phyloP scores from a whole-genome alignment of 2,113 vertebrate species.

The Sturnira hondurensis region DNA sequence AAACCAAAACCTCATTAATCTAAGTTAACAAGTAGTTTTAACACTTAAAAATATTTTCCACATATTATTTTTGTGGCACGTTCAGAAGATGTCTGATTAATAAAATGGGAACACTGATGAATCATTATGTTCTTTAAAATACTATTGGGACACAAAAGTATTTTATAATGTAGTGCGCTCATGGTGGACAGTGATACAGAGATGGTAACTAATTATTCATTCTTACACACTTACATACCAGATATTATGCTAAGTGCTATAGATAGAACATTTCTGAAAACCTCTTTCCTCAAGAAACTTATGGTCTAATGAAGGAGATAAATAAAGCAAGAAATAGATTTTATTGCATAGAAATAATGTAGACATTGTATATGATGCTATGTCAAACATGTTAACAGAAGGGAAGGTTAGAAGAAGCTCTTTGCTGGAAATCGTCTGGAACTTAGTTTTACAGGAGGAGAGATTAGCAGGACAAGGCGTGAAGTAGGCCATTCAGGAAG shows the following conservation, averaged over 20 bases:
- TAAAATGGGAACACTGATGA: neutral
- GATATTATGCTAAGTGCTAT: neutral
- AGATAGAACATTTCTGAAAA: neutral
- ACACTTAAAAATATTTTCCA: neutral
- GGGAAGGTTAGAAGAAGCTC: neutral
- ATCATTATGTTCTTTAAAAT: neutral
- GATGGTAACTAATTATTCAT: neutral
- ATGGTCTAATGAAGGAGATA: neutral
- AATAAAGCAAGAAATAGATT: neutral
- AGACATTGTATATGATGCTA: neutral
- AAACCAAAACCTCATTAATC: neutral
- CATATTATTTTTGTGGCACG: neutral
- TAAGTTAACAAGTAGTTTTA: conserved; percentile 6
- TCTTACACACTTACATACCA: neutral
- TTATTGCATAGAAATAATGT: neutral
- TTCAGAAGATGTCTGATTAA: neutral
- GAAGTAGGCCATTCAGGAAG: neutral
- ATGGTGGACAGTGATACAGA: neutral
- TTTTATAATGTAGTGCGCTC: neutral
- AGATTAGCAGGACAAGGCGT: neutral
- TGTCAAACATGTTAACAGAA: neutral
- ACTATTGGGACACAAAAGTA: conserved; percentile 11
- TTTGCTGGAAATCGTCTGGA: neutral
- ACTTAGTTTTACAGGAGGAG: neutral
- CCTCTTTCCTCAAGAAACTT: neutral